Conservation (phyloP, 2,797 vertebrate species). For the Limosa lapponica region DNA sequence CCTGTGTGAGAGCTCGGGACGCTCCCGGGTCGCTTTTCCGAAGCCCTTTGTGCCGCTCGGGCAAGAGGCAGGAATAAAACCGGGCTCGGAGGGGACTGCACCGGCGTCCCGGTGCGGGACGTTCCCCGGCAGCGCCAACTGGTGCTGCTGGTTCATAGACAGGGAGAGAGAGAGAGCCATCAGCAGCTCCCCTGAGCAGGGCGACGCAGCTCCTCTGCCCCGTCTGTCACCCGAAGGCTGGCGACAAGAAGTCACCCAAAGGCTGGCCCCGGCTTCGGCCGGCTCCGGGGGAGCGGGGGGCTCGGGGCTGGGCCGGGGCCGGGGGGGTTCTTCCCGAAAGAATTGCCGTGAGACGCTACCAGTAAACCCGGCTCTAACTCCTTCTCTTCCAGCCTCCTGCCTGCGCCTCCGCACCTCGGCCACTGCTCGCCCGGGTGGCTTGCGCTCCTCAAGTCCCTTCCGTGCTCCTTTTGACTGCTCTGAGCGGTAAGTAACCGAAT, state of each 20-base stretch:
- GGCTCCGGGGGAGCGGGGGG: neutral
- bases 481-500: conserved; percentile 78
- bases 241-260: rapidly evolving
- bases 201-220: neutral
- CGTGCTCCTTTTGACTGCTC: conserved; percentile 30
- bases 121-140: neutral
- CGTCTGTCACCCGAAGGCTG: neutral
- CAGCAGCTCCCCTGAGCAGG: neutral
- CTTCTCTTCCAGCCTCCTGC: conserved; percentile 18
- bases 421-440: neutral
- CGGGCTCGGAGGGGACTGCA: neutral
- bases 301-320: neutral
- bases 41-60: neutral
- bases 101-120: neutral
- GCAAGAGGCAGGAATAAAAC: neutral
- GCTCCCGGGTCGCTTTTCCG: neutral
- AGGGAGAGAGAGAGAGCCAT: neutral
- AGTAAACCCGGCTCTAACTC: neutral
- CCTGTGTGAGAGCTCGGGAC: neutral
- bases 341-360: neutral
- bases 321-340: neutral
- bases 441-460: neutral
- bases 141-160: neutral
- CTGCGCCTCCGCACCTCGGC: neutral
- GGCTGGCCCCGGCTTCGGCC: neutral